These are phyloP conservation scores for Orius insidiosus DNA, from an alignment of 1,140 invertebrate genomes.

Conservation along the genomic window DNA sequence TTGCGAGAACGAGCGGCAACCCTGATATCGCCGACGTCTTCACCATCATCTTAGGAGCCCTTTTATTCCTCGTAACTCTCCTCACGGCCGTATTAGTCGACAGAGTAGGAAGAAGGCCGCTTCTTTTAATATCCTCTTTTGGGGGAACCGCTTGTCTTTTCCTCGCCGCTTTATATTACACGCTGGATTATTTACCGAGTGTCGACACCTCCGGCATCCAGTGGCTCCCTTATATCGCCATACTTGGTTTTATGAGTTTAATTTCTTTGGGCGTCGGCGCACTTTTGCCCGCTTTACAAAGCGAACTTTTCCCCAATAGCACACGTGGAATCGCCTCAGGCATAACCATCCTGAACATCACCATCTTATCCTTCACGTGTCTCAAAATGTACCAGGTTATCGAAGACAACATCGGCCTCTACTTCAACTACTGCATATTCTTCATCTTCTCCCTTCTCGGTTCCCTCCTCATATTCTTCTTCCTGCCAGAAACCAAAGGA, in stretches of 20 bases:
- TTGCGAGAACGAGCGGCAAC: conserved; percentile 11
- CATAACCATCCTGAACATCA: conserved; percentile 15
- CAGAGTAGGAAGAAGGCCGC: conserved; percentile 29
- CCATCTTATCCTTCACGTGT: conserved; percentile 35
- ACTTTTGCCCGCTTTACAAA: conserved; percentile 12
- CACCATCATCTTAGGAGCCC: conserved; percentile 20
- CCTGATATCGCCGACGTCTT: conserved; percentile 12
- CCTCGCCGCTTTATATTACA: conserved; percentile 14
- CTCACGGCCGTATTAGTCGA: conserved; percentile 29
- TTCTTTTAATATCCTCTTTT: conserved; percentile 32
- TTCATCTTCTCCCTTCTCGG: conserved; percentile 44
- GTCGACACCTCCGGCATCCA: background rate
- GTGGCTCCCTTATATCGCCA: conserved; percentile 3
- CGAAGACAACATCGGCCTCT: conserved; percentile 37
- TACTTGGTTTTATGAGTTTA: conserved; percentile 1
- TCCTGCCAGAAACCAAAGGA: conserved; percentile 69
- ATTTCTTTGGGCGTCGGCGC: conserved; percentile 8
- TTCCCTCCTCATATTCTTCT: conserved; percentile 33
- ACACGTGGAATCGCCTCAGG: conserved; percentile 18
- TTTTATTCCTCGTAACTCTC: conserved; percentile 27
- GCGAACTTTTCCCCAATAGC: conserved; percentile 17
- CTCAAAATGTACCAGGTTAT: conserved; percentile 55
- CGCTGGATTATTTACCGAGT: conserved; percentile 15
- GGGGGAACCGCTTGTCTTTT: conserved; percentile 12
- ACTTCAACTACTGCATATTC: conserved; percentile 66